Evolutionary conservation across 2,797 vertebrate genomes (phyloP).

Genomic region (Australoheros facetus): DNA sequence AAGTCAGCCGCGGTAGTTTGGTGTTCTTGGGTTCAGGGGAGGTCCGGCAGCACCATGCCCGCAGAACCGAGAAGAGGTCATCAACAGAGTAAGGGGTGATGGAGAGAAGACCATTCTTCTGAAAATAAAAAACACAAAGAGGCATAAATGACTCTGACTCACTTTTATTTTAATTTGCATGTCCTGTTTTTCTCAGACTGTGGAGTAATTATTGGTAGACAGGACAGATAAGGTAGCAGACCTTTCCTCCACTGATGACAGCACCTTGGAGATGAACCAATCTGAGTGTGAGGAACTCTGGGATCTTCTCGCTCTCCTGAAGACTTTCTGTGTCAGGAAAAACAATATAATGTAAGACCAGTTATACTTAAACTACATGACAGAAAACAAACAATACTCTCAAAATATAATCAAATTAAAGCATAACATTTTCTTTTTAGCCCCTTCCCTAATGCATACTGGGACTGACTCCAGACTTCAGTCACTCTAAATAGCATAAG

Average conservation of each 20-base stretch:
- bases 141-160: background rate
- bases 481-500: background rate
- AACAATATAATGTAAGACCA: background rate
- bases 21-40: slow-evolving; percentile 50
- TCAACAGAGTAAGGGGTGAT: slow-evolving; percentile 84
- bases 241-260: slow-evolving; percentile 91
- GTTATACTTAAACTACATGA: background rate
- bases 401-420: background rate
- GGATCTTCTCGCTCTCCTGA: slow-evolving; percentile 79
- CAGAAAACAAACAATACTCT: background rate
- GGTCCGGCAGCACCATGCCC: slow-evolving; percentile 74
- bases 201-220: background rate
- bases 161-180: background rate
- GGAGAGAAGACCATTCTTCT: slow-evolving; percentile 90
- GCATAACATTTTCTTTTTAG: background rate
- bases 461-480: background rate
- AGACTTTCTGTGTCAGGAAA: slow-evolving; percentile 81
- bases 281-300: slow-evolving; percentile 82
- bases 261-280: slow-evolving; percentile 91
- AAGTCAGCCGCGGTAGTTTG: slow-evolving; percentile 68
- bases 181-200: slow-evolving; percentile 4
- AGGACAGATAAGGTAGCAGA: slow-evolving; percentile 39
- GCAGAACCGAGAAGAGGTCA: slow-evolving; percentile 87
- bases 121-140: slow-evolving; percentile 1
- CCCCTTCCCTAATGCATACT: background rate